Evolutionary conservation across 2,888 invertebrate species (phyloP).

Genomic region (Nematopogon swammerdamellus): DNA sequence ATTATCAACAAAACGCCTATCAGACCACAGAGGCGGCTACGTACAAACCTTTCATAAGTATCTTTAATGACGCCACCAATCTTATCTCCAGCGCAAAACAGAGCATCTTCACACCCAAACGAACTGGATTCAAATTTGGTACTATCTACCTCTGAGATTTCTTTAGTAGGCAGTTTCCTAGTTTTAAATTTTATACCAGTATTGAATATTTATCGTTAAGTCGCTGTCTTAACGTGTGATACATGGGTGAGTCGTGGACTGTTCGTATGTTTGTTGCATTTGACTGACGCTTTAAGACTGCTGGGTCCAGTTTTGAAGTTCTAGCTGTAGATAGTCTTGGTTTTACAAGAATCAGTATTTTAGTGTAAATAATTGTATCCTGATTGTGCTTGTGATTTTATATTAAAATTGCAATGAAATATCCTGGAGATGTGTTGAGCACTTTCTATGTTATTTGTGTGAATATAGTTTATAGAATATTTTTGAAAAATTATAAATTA

Average conservation of each 20-base stretch:
- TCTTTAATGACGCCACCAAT: slow-evolving; percentile 44
- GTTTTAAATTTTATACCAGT: slow-evolving; percentile 1
- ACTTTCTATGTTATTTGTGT: neutral
- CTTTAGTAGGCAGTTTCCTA: slow-evolving; percentile 2
- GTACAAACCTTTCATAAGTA: slow-evolving; percentile 43
- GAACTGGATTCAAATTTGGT: slow-evolving; percentile 38
- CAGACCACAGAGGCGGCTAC: slow-evolving; percentile 21
- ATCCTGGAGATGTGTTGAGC: neutral
- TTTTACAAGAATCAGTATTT: neutral
- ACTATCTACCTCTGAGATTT: slow-evolving; percentile 34
- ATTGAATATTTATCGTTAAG: neutral
- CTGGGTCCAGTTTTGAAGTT: neutral
- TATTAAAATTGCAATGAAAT: slow-evolving; percentile 25
- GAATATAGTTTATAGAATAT: neutral
- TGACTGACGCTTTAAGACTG: neutral
- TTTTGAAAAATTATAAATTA: neutral
- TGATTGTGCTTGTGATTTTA: slow-evolving; percentile 37
- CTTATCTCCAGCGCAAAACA: slow-evolving; percentile 26
- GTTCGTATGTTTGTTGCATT: neutral
- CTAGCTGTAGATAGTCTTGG: neutral
- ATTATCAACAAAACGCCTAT: neutral
- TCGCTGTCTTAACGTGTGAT: neutral
- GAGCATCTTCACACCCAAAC: slow-evolving; percentile 21
- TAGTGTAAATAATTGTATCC: slow-evolving; percentile 12
- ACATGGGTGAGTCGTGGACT: neutral